These are phyloP conservation scores for Halcyon leucocephala DNA, from an alignment of 2,797 vertebrate species.

Conservation along the genomic window DNA sequence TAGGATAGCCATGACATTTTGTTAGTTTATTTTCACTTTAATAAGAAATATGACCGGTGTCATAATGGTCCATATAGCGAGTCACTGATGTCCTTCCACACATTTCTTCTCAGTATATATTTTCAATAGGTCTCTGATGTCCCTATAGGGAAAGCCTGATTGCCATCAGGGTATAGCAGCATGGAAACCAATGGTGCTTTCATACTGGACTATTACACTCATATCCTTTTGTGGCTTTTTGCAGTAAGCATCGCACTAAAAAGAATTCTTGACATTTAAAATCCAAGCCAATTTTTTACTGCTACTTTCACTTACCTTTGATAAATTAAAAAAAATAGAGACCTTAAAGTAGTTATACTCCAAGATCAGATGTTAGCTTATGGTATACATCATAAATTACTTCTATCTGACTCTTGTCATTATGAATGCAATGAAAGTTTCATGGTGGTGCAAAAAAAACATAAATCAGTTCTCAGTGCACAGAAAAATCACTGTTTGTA, in stretches of 20 bases:
- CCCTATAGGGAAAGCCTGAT: not conserved
- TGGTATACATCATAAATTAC: not conserved
- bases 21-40: not conserved
- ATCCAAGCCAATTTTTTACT: not conserved
- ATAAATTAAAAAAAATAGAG: conserved; percentile 6
- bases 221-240: not conserved
- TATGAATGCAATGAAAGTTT: not conserved
- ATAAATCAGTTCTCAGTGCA: not conserved
- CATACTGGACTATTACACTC: not conserved
- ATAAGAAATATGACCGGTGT: rapidly evolving
- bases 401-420: not conserved
- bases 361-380: not conserved
- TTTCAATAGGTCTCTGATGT: not conserved
- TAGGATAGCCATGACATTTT: not conserved
- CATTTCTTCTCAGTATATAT: not conserved
- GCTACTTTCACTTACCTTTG: not conserved
- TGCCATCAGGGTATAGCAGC: not conserved
- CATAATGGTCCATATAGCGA: not conserved
- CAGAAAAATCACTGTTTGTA: not conserved
- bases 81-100: not conserved
- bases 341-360: not conserved
- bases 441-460: not conserved
- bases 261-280: not conserved
- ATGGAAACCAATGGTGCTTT: not conserved
- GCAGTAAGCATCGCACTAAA: not conserved